A percentile compares a stretch with the other conserved stretches of the same genome.
Evolutionary conservation across 1,140 invertebrate species (phyloP).

Genomic region (Drosophila pseudoananassae): DNA sequence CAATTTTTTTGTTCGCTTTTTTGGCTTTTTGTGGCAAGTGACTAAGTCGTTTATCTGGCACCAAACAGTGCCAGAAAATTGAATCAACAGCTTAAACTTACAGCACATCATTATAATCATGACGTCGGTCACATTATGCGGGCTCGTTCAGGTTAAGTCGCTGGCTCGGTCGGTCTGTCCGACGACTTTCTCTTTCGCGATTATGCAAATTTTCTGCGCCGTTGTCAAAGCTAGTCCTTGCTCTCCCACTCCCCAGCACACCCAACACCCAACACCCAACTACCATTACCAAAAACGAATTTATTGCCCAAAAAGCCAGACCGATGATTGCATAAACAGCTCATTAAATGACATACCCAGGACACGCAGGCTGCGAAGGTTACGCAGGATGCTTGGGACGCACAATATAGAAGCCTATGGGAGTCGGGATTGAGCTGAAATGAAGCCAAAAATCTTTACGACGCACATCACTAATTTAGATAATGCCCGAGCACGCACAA

Average conservation of each 20-base stretch:
- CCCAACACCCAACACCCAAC: too few relatives aligned
- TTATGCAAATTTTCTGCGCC: conserved; percentile 66
- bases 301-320: conserved; percentile 34
- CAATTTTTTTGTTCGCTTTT: conserved; percentile 49
- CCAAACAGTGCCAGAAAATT: conserved; percentile 64
- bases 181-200: conserved; percentile 29
- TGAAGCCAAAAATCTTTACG: conserved; percentile 36
- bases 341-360: conserved; percentile 58
- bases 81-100: conserved; percentile 61
- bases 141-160: conserved; percentile 28
- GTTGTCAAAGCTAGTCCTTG: not conserved
- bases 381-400: not conserved
- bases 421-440: not conserved
- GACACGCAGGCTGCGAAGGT: not conserved
- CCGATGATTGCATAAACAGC: conserved; percentile 71
- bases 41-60: conserved; percentile 77
- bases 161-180: conserved; percentile 11
- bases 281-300: conserved; percentile 6
- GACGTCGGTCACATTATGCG: conserved; percentile 54
- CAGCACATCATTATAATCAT: conserved; percentile 53
- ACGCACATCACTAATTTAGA: conserved; percentile 69
- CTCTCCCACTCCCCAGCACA: too few relatives aligned
- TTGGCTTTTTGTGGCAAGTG: conserved; percentile 24
- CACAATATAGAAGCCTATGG: not conserved
- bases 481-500: conserved; percentile 40